Base-by-base conservation (phyloP, 53 echinoderm and acorn worm species). In the Antedon mediterranea region DNA sequence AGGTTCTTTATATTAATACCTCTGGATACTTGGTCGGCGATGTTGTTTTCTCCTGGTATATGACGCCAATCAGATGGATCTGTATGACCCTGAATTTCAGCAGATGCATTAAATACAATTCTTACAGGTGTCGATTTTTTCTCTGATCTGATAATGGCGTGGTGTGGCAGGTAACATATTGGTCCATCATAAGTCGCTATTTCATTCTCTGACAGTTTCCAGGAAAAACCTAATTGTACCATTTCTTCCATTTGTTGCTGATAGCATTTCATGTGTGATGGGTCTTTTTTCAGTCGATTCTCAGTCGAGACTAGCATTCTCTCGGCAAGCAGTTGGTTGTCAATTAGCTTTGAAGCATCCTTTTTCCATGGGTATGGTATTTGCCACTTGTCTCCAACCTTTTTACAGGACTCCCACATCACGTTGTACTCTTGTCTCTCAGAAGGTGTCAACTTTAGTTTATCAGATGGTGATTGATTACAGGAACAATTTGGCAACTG, bases 41-140 rank as follows among this genome's bases (percentile, higher is more conserved):
- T 73, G 73, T 80, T 80, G 29, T 6, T 5, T 8, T 80, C 81
- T 8, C 43, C 81, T 33, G 81, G 81, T 20, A 81, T 29, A 32
- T 81, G 81, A 41, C 74, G 37, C 73, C 81, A 81, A 57, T 81
- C 81, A 13, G 81, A 81, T 32, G 42, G 74, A 37, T 74, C 81
- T 28, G 81, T 81, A 30, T 34, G 74, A 31, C 74, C 34, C 43
- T 81, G 81, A 30, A 81, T 74, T 34, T 81, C 81, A 0, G 81
- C 81, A 34, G 89, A 89, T 34, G 89, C 80, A 42, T 86, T 80
- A 79, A 91, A 89, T 0, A 91, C 84, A 29, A 86, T 86, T 0
- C 84, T 70, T 7, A 86, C 31, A 15, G 89, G 89, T 0, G 89
- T 91, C 34, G 43, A 73, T 29, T 91, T 90, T 30, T 85, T 91